Percentiles rank a stretch among this genome's conserved stretches.
These are phyloP conservation scores for Drosophila acutilabella DNA, from an alignment of 2,888 invertebrate species.

Conservation along the genomic window DNA sequence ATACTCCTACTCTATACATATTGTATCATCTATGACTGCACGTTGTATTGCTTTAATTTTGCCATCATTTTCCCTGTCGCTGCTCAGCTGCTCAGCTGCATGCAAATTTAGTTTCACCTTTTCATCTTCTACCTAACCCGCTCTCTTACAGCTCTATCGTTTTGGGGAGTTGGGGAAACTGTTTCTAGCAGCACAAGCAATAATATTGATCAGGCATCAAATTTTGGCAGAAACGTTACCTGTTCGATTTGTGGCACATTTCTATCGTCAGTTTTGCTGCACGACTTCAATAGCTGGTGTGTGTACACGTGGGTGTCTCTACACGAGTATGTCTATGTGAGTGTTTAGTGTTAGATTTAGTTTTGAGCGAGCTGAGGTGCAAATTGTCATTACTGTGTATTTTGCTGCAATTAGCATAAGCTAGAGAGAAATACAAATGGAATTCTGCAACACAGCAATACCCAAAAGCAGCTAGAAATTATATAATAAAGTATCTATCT, in stretches of 20 bases:
- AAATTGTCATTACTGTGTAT: slow-evolving; percentile 39
- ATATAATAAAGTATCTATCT: too few species aligned
- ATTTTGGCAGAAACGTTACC: slow-evolving; percentile 46
- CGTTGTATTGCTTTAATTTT: slow-evolving; percentile 75
- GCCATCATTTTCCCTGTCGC: slow-evolving; percentile 64
- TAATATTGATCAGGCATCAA: slow-evolving; percentile 79
- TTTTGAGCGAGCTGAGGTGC: not conserved
- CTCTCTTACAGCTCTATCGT: not conserved
- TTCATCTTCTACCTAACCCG: not conserved
- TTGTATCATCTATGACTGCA: slow-evolving; percentile 51
- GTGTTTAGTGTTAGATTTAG: not conserved
- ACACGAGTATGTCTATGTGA: too few species aligned
- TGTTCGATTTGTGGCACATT: slow-evolving; percentile 66
- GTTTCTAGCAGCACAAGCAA: slow-evolving; percentile 60
- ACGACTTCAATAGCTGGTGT: not conserved
- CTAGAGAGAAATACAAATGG: slow-evolving; percentile 16
- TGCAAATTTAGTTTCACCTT: slow-evolving; percentile 56
- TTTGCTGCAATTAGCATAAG: slow-evolving; percentile 61
- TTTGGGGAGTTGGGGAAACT: slow-evolving; percentile 3
- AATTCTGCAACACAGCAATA: not conserved
- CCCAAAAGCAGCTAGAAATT: not conserved
- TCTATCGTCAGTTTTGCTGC: slow-evolving; percentile 41
- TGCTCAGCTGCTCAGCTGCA: slow-evolving; percentile 62
- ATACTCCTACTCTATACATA: not conserved
- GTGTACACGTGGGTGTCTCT: not conserved